These are phyloP conservation scores for Ditula angustiorana DNA, from an alignment of 2,888 invertebrate genomes.

Conservation along the genomic window DNA sequence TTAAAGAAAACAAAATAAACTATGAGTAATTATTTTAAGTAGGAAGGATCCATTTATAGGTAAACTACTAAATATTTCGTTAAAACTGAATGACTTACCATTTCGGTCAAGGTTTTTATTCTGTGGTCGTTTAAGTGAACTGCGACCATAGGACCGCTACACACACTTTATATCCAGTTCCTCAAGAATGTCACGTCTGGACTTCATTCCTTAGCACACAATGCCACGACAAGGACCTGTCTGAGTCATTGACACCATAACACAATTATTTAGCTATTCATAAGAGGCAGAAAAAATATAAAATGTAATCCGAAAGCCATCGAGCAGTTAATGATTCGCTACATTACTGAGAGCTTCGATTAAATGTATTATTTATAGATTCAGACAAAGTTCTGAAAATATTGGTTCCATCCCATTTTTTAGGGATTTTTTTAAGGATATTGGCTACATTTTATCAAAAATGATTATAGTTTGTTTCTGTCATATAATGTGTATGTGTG, in stretches of 20 bases:
- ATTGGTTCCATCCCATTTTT: not conserved
- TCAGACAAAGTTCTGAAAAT: not conserved
- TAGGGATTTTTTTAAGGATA: too few relatives aligned
- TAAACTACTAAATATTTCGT: not conserved
- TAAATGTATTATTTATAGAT: not conserved
- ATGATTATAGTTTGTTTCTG: too few relatives aligned
- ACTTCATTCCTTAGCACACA: constrained; percentile 78
- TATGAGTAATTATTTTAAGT: too few relatives aligned
- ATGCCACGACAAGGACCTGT: constrained; percentile 66
- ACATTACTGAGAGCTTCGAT: not conserved
- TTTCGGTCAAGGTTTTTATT: constrained; percentile 64
- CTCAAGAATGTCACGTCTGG: constrained; percentile 77
- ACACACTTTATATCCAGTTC: constrained; percentile 81
- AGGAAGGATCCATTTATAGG: too few relatives aligned
- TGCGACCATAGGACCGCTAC: constrained; percentile 65
- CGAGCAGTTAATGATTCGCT: not conserved
- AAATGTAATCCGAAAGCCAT: not conserved
- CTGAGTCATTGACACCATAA: constrained; percentile 66
- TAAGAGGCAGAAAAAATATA: not conserved
- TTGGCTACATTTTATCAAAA: too few relatives aligned
- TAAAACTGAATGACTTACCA: constrained; percentile 64
- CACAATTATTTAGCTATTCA: constrained; percentile 41
- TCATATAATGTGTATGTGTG: too few relatives aligned
- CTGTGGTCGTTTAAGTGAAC: constrained; percentile 63
- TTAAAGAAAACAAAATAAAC: too few relatives aligned